Conservation (phyloP, 2,888 invertebrate genomes). For the Theodoxus fluviatilis region DNA sequence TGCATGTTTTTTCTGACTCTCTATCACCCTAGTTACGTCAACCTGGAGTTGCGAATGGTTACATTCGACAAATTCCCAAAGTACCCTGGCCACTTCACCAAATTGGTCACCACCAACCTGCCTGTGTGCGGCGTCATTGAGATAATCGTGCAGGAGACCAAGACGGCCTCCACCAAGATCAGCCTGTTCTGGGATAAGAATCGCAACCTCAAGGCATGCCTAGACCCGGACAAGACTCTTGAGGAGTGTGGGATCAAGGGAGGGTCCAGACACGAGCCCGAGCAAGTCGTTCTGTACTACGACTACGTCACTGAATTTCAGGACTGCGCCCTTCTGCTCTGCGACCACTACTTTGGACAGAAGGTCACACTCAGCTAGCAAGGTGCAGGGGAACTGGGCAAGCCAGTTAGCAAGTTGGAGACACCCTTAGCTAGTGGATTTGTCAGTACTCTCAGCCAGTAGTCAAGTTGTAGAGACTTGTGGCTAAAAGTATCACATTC, state of each 20-base stretch:
- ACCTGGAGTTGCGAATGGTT: conserved; percentile 47
- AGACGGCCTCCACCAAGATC: conserved; percentile 53
- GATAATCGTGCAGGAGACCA: conserved; percentile 50
- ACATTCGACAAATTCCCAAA: conserved; percentile 56
- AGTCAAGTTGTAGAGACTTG: too few species aligned
- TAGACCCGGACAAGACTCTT: conserved; percentile 47
- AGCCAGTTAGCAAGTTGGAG: too few species aligned
- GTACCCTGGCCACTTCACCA: conserved; percentile 55
- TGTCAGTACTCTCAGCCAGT: too few species aligned
- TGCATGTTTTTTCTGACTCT: not conserved
- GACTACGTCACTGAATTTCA: conserved; percentile 61
- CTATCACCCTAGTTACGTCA: conserved; percentile 28
- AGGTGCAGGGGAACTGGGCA: too few species aligned
- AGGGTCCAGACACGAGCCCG: conserved; percentile 48
- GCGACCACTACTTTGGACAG: conserved; percentile 61
- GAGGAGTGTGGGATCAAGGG: conserved; percentile 57
- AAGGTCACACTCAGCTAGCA: too few species aligned
- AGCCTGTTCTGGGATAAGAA: conserved; percentile 55
- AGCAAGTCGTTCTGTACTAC: conserved; percentile 55
- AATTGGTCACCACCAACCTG: conserved; percentile 54
- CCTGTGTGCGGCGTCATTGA: conserved; percentile 53
- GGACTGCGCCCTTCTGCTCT: conserved; percentile 59
- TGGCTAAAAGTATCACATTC: too few species aligned
- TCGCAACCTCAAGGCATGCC: conserved; percentile 46
- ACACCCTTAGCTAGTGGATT: too few species aligned